Base-by-base conservation (phyloP, 2,888 invertebrate genomes). In the Athripsodes cinereus region DNA sequence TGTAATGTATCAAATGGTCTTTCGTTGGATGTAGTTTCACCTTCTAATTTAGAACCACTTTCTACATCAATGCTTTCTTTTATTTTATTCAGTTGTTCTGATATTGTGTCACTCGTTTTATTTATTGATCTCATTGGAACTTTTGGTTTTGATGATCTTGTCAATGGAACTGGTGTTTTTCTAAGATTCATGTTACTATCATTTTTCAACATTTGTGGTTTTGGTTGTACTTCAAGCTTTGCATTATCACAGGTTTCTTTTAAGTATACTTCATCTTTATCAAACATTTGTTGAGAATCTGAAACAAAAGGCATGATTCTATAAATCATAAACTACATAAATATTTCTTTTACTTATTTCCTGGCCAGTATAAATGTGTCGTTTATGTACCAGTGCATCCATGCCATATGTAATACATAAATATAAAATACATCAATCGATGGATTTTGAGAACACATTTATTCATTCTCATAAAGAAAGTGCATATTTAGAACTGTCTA, bases 1-100 rank as follows among this genome's bases (percentile, higher is more conserved):
- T 65, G 65, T 13, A 67, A 66, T 18, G 68, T 67, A 16, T 70
- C 69, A 22, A 60, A 67, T 57, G 70, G 68, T 66, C 57, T 56
- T n/a, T 56, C 51, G 21, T 18, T 46, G 16, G 5, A 21, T 22
- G 47, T 18, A 2, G 5, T 44, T 16, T 8, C 13, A 13, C 13
- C 13, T 8, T 13, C 18, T n/a, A n/a, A n/a, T n/a, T n/a, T n/a
- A 6, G 10, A 20, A 1, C 35, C 19, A 21, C 18, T 22, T 20
- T 13, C 46, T 22, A 26, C 46, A 46, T 51, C 44, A 22, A 26
- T 31, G 20, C 40, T 22, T 6, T 56, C 52, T 26, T 20, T 26
- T 2, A 19, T 18, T 13, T 2, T 11, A 5, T 44, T 44, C 2
- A 31, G 6, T 19, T 16, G 40, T 13, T 40, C 40, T 2, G 13